Base-by-base conservation (phyloP, 2,797 vertebrate genomes). In the Neopelma chrysocephalum region DNA sequence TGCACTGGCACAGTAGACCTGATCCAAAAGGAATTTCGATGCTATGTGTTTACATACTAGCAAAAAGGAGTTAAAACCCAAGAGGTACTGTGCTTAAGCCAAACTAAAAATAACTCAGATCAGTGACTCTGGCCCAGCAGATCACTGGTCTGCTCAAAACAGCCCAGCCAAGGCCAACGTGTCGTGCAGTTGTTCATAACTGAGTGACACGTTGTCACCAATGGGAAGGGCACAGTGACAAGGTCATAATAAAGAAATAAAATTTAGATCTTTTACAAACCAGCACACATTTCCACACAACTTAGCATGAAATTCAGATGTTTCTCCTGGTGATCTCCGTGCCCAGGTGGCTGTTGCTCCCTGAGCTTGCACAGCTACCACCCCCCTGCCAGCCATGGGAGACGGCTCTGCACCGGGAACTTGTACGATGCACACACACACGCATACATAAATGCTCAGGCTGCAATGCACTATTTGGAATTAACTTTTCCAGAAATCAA, bases 301-400 rank as follows among this genome's bases (percentile, higher is more conserved):
- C 6, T 38, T 22, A 50, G 66, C 50, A 5, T 15, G 60, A 53
- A 58, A 80, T 48, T 29, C 31, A 58, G 47, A 15, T 8, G 73
- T 61, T 42, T 21, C 50, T 38, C 19, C 26, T 73, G 71, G 70
- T 70, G 70, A 76, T 22, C 23, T 54, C 83, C 57, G 0, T 16
- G 60, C n/a, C 45, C 0, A 0, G 56, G 58, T 3, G 23, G 57
- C 10, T 82, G 92, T 21, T 3, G 5, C 20, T 22, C 12, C n/a
- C 60, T 34, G 23, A 72, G 75, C 47, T 31, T 16, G 6, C 87
- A 14, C 15, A 50, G 45, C 42, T 11, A 8, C 32, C 60, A 51
- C 2, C 38, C 25, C 25, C 1, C 47, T 29, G 60, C 64, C 88
- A 85, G 75, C 56, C 0, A 0, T 0, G 1, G 82, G 32, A 66